Base-by-base conservation (phyloP, 2,113 vertebrate species). In the Amphilophus citrinellus region DNA sequence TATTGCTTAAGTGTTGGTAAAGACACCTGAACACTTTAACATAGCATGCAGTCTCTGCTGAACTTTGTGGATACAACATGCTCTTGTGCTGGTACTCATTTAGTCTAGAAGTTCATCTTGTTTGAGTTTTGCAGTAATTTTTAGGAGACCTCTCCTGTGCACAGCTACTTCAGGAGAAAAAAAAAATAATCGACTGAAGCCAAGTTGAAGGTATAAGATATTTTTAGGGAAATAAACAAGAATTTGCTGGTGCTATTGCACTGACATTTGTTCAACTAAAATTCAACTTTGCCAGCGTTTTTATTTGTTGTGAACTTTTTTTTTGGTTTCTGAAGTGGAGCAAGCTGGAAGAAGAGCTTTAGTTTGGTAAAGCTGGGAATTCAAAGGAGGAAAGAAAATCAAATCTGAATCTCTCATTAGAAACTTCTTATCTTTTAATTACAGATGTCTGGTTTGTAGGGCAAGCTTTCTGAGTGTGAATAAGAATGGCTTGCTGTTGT, bases 1-100 rank as follows among this genome's bases (percentile, higher is more conserved):
- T 75, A 75, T 11, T 65, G 37, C 78, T 80, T 58, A 82, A 82
- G 47, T 84, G 77, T 1, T n/a, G 37, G 71, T 10, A 73, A 76
- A 71, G 3, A 62, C 1, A 11, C 10, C 18, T 30, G 76, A 60
- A 57, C 60, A 73, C 17, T 20, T 80, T 35, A 53, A 68, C 65
- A 47, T 44, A 76, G 7, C 73, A 58, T 1, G 27, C 44, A 5
- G 20, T 50, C 11, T n/a, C 2, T 30, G 32, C 20, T 56, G 77
- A 73, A 44, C 42, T 80, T 24, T 77, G 18, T 42, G 7, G 66
- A 61, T 27, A 39, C 22, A 9, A 58, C 42, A 42, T 1, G 27
- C 73, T 30, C 6, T 13, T 53, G 6, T 59, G 44, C 4, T 47
- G 27, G 24, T 18, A 73, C 11, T 20, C 37, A 66, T 37, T 35